phyloP scores from a whole-genome alignment of 2,888 invertebrate genomes.

The Alsophila aescularia region DNA sequence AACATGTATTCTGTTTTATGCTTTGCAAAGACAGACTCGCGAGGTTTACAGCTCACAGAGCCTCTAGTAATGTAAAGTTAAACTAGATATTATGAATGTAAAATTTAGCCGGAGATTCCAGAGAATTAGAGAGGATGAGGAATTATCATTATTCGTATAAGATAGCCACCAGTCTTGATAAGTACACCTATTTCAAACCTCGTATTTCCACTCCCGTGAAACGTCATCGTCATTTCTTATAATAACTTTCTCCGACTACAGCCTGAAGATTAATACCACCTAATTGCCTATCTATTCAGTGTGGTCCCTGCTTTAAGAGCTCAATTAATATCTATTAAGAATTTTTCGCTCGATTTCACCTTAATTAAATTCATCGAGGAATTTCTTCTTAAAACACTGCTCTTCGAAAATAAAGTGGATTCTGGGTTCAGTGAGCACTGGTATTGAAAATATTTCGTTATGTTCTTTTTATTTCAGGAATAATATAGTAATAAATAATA shows the following conservation, averaged over 20 bases:
- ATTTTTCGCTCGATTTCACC: slow-evolving; percentile 49
- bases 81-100: too few relatives aligned
- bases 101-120: too few relatives aligned
- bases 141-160: background rate
- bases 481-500: too few relatives aligned
- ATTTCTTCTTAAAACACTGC: slow-evolving; percentile 31
- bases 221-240: slow-evolving; percentile 72
- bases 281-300: slow-evolving; percentile 76
- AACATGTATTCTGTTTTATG: too few relatives aligned
- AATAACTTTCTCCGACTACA: slow-evolving; percentile 66
- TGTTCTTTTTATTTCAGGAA: background rate
- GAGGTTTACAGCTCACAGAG: too few relatives aligned
- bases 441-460: background rate
- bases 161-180: slow-evolving; percentile 31
- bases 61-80: too few relatives aligned
- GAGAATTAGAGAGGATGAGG: too few relatives aligned
- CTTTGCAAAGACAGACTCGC: too few relatives aligned
- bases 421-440: background rate
- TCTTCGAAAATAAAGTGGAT: slow-evolving; percentile 28
- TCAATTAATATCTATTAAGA: slow-evolving; percentile 62
- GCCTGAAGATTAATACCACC: slow-evolving; percentile 67
- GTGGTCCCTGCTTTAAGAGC: slow-evolving; percentile 56
- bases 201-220: slow-evolving; percentile 58
- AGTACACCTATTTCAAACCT: slow-evolving; percentile 44
- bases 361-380: slow-evolving; percentile 48